Percentiles rank a stretch among this genome's conserved stretches.
Evolutionary conservation across 2,888 invertebrate genomes (phyloP).

Genomic region (Epinotia demarniana): DNA sequence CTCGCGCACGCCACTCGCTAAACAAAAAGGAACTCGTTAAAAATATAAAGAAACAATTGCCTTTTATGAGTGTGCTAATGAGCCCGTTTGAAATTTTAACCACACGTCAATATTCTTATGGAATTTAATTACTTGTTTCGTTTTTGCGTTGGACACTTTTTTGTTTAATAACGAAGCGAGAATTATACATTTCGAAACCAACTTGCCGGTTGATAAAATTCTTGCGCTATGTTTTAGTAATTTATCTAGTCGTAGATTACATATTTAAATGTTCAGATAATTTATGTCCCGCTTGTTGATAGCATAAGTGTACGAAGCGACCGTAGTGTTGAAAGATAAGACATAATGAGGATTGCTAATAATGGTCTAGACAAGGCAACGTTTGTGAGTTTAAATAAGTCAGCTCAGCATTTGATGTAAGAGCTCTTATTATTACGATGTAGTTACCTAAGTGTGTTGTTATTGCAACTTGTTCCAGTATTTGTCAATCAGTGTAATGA

Average conservation of each 20-base stretch:
- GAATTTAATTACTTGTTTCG: constrained; percentile 48
- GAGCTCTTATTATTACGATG: not conserved
- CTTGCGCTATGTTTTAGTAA: constrained; percentile 33
- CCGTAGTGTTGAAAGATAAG: constrained; percentile 39
- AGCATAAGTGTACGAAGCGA: constrained; percentile 28
- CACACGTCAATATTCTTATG: constrained; percentile 60
- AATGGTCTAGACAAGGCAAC: constrained; percentile 17
- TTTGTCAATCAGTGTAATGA: constrained; percentile 7
- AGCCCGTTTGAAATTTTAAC: constrained; percentile 59
- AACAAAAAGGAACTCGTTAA: constrained; percentile 68
- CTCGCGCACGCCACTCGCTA: constrained; percentile 66
- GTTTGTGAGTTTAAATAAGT: not conserved
- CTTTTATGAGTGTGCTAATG: constrained; percentile 75
- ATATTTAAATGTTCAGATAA: constrained; percentile 42
- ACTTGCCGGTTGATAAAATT: constrained; percentile 37
- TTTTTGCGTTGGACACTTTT: constrained; percentile 43
- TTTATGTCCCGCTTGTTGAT: constrained; percentile 39
- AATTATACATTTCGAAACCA: constrained; percentile 36
- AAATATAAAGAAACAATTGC: constrained; percentile 78
- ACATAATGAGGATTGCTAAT: constrained; percentile 28
- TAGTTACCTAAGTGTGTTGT: not conserved
- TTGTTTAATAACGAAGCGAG: constrained; percentile 33
- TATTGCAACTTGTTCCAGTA: not conserved
- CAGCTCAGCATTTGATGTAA: not conserved
- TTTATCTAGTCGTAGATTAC: constrained; percentile 38